Evolutionary conservation across 2,888 invertebrate species (phyloP).

Genomic region (Siphlonurus alternatus): DNA sequence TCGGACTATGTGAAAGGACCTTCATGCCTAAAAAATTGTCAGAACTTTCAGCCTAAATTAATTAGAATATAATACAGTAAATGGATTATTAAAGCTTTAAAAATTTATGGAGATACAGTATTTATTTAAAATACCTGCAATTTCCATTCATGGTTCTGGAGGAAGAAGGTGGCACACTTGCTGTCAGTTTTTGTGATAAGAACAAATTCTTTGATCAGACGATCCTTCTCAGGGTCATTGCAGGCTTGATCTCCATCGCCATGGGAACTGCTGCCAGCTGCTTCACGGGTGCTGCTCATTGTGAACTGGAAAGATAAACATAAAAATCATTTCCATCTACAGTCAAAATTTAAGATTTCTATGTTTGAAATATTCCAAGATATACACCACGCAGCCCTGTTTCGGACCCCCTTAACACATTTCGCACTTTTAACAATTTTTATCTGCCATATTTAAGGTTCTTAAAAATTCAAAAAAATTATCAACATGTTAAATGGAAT

Average conservation of each 20-base stretch:
- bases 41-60: not conserved
- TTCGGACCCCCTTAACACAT: no score
- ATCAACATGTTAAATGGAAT: no score
- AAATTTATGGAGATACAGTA: no score
- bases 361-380: no score
- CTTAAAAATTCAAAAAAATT: no score
- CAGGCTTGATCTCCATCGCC: not conserved
- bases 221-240: not conserved
- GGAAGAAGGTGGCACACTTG: not conserved
- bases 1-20: no score
- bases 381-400: no score
- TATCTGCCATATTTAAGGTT: no score
- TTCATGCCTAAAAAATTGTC: not conserved
- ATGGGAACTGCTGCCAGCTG: not conserved
- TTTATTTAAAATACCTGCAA: not conserved
- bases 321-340: no score
- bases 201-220: not conserved
- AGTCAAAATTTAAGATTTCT: no score
- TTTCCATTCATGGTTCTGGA: not conserved
- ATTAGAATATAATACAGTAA: not conserved
- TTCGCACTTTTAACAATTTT: no score
- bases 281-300: not conserved
- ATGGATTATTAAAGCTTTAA: not conserved
- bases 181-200: constrained; percentile 2
- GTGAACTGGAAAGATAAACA: no score